phyloP scores from a whole-genome alignment of 23 tunicate species.

The Halocynthia aurantium region DNA sequence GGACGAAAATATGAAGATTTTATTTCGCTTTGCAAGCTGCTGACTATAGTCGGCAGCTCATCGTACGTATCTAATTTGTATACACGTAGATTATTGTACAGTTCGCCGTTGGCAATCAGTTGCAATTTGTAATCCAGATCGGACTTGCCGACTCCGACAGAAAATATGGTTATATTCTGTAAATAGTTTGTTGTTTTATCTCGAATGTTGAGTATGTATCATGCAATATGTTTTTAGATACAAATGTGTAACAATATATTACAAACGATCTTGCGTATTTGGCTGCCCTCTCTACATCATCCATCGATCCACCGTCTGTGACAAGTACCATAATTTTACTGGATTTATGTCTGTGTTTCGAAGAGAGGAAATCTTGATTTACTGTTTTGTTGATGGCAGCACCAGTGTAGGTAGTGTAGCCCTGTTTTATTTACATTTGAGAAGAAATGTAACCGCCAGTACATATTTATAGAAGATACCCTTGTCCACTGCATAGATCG shows the following conservation, averaged over 20 bases:
- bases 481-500: not conserved
- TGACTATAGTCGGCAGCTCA: conserved; percentile 2
- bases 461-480: not conserved
- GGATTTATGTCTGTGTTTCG: not conserved
- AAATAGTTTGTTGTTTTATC: not conserved
- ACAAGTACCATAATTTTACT: conserved; percentile 54
- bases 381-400: conserved; percentile 82
- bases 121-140: not conserved
- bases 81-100: not conserved
- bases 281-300: conserved; percentile 55
- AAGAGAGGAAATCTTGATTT: conserved; percentile 39
- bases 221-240: not conserved
- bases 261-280: conserved; percentile 56
- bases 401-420: conserved; percentile 67
- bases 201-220: not conserved
- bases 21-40: conserved; percentile 56
- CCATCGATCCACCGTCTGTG: conserved; percentile 59
- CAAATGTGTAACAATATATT: not conserved
- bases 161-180: conserved; percentile 4
- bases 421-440: conserved; percentile 19
- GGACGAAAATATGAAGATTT: conserved; percentile 41
- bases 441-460: not conserved
- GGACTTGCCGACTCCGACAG: not conserved
- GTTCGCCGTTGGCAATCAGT: conserved; percentile 19
- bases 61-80: not conserved